phyloP scores from a whole-genome alignment of 1,140 invertebrate species.

The Potamilus streckersoni region DNA sequence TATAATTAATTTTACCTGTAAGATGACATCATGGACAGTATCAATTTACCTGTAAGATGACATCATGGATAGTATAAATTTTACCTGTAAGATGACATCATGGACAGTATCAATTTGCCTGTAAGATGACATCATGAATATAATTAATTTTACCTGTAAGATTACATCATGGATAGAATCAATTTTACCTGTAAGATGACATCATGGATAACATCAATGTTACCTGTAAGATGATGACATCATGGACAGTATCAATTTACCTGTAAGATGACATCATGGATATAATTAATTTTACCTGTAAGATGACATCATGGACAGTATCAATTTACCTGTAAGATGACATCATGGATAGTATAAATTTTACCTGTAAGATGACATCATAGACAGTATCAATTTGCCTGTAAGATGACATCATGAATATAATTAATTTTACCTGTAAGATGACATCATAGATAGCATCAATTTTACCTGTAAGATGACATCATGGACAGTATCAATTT shows the following conservation, averaged over 20 bases:
- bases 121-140: background rate
- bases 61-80: slow-evolving; percentile 76
- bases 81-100: slow-evolving; percentile 58
- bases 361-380: background rate
- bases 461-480: slow-evolving; percentile 72
- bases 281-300: slow-evolving; percentile 29
- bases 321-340: slow-evolving; percentile 72
- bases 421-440: slow-evolving; percentile 2
- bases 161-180: slow-evolving; percentile 79
- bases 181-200: slow-evolving; percentile 61
- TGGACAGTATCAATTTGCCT: background rate
- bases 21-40: background rate
- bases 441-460: background rate
- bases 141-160: slow-evolving; percentile 68
- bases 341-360: slow-evolving; percentile 78
- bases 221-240: background rate
- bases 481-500: slow-evolving; percentile 77
- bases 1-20: slow-evolving; percentile 2
- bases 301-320: background rate
- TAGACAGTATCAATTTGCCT: slow-evolving; percentile 58
- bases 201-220: no score
- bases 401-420: slow-evolving; percentile 77
- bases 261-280: slow-evolving; percentile 78
- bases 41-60: slow-evolving; percentile 72
- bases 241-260: slow-evolving; percentile 51